Percentiles rank a stretch among this genome's conserved stretches.
phyloP scores from a whole-genome alignment of 1,140 invertebrate species.

The Agrypnia vestita region DNA sequence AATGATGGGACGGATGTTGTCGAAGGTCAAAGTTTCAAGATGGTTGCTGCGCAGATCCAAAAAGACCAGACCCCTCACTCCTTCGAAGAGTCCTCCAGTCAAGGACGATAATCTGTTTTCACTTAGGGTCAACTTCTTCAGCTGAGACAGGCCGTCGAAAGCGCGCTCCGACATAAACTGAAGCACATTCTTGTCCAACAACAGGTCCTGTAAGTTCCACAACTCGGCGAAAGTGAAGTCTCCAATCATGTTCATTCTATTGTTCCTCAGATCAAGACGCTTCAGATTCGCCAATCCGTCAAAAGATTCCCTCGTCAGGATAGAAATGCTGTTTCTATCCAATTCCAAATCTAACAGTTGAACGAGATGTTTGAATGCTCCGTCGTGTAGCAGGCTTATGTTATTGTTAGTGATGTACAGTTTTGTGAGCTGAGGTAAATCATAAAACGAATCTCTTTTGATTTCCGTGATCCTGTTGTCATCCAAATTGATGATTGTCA shows the following conservation, averaged over 20 bases:
- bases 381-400: slow-evolving; percentile 81
- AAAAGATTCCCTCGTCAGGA: slow-evolving; percentile 81
- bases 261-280: slow-evolving; percentile 79
- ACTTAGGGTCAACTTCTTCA: slow-evolving; percentile 79
- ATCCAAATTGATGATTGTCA: slow-evolving; percentile 79
- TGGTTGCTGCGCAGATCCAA: slow-evolving; percentile 83
- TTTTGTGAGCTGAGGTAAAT: slow-evolving; percentile 79
- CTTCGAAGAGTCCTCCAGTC: slow-evolving; percentile 77
- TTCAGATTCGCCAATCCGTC: slow-evolving; percentile 78
- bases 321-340: slow-evolving; percentile 80
- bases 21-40: slow-evolving; percentile 82
- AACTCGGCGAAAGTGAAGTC: slow-evolving; percentile 84
- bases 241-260: slow-evolving; percentile 81
- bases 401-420: slow-evolving; percentile 82
- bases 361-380: slow-evolving; percentile 79
- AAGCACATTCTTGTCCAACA: slow-evolving; percentile 80
- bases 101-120: slow-evolving; percentile 82
- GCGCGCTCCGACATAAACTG: slow-evolving; percentile 80
- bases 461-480: slow-evolving; percentile 83
- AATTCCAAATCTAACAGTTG: slow-evolving; percentile 80
- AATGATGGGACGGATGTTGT: slow-evolving; percentile 81
- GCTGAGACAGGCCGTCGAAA: slow-evolving; percentile 79
- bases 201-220: slow-evolving; percentile 79
- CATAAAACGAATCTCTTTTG: slow-evolving; percentile 79
- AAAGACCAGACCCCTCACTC: slow-evolving; percentile 77